A percentile compares a stretch with the other conserved stretches of the same genome.
Conservation (phyloP, 2,113 vertebrate genomes). For the Rhinopithecus roxellana region DNA sequence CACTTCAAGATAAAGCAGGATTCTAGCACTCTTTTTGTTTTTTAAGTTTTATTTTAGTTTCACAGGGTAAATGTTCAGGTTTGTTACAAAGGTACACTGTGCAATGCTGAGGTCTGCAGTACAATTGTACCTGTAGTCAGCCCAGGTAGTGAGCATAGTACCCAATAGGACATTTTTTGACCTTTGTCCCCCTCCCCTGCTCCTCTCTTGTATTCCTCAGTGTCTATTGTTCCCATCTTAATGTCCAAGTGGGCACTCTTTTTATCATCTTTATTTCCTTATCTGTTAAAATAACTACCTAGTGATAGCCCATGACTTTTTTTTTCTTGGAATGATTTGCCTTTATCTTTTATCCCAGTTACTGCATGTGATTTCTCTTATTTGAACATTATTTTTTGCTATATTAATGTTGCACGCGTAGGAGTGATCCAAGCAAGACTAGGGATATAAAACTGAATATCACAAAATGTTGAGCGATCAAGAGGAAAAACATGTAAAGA, state of each 20-base stretch:
- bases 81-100: too few species aligned
- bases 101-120: too few species aligned
- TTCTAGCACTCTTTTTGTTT: background rate
- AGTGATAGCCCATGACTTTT: background rate
- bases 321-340: background rate
- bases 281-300: background rate
- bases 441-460: background rate
- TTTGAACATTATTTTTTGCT: background rate
- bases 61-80: too few species aligned
- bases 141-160: too few species aligned
- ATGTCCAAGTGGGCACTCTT: background rate
- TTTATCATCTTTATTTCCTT: background rate
- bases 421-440: background rate
- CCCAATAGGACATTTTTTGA: too few species aligned
- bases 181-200: too few species aligned
- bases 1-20: background rate
- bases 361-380: background rate
- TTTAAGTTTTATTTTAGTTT: too few species aligned
- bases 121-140: too few species aligned
- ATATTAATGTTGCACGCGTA: background rate
- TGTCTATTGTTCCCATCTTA: too few species aligned
- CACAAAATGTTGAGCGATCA: background rate
- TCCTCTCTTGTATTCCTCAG: too few species aligned
- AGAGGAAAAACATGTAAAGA: background rate
- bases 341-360: constrained; percentile 28